Base-by-base conservation (phyloP, 1,140 invertebrate species). In the Papilio polytes region DNA sequence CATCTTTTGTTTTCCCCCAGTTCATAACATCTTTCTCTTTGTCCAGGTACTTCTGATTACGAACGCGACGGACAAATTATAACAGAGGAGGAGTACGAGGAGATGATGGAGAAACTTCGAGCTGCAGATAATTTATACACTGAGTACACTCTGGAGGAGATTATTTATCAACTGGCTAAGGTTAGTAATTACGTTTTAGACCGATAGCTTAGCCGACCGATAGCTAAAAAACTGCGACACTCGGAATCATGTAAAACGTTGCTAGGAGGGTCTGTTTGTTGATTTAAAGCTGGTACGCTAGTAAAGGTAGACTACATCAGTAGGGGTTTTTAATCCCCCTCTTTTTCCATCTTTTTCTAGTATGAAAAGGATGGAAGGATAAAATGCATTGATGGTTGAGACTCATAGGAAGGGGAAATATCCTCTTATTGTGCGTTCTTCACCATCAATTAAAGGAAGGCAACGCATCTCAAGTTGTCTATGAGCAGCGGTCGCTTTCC, bases 81-180 rank as follows among this genome's bases (percentile, higher is more conserved):
- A 78, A 90, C 90, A 26, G 95, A 96, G 51, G 94, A 96, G 81
- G 96, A 96, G 80, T 96, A 96, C 81, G 95, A 96, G 82, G 96
- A 96, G 82, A 91, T 96, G 81, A 91, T 96, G 87, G 96, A 96
- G n/a, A 95, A 91, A 84, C 85, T 97, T 26, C 95, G 96, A 80
- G 95, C 97, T 8, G 96, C 97, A 0, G 97, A 97, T 85, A 96
- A 96, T 51, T 90, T 97, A 10, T 97, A 97, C 92, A 97, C 96
- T 8, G 96, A 97, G 86, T 97, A 97, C 85, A 97, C 97, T 10
- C 90, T 97, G 46, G 97, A 97, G 91, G 97, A 97, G 90, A 96
- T 97, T 1, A 97, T 97, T 77, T 97, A 97, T 89, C 97, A 97
- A 84, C 91, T 97, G 13, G 97, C 97, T 56, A 97, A 97, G 95